Percentiles rank a stretch among this genome's conserved stretches.
Evolutionary conservation across 2,888 invertebrate genomes (phyloP).

Genomic region (Tipula lateralis): DNA sequence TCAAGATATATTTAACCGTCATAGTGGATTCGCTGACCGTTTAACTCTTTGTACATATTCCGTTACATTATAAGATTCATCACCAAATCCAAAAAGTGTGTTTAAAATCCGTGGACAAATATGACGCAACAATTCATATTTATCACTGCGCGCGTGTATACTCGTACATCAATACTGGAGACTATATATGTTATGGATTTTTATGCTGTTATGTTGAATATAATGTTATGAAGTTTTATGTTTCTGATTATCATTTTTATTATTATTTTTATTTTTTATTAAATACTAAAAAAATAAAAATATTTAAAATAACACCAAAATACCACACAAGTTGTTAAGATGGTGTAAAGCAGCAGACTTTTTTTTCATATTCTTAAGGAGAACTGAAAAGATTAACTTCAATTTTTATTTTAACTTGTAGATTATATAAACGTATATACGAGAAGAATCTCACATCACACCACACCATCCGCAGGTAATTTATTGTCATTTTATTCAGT

Average conservation of each 20-base stretch:
- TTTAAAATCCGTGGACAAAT: background rate
- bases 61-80: too few relatives aligned
- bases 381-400: conserved; percentile 1
- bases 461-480: conserved; percentile 7
- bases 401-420: conserved; percentile 19
- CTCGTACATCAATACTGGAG: background rate
- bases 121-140: background rate
- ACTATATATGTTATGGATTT: background rate
- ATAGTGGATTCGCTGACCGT: too few relatives aligned
- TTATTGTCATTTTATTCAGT: conserved; percentile 7
- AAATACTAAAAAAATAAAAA: background rate
- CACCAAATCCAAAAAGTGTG: background rate
- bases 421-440: background rate
- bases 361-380: background rate
- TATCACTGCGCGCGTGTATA: background rate
- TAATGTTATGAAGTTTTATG: conserved; percentile 6
- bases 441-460: background rate
- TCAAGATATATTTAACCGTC: too few relatives aligned
- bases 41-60: too few relatives aligned
- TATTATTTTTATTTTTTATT: background rate
- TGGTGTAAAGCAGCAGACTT: conserved; percentile 24
- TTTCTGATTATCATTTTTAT: background rate
- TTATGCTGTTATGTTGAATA: background rate
- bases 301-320: background rate
- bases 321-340: conserved; percentile 7